Conservation (phyloP, 2,113 vertebrate genomes). For the Elachura formosa region DNA sequence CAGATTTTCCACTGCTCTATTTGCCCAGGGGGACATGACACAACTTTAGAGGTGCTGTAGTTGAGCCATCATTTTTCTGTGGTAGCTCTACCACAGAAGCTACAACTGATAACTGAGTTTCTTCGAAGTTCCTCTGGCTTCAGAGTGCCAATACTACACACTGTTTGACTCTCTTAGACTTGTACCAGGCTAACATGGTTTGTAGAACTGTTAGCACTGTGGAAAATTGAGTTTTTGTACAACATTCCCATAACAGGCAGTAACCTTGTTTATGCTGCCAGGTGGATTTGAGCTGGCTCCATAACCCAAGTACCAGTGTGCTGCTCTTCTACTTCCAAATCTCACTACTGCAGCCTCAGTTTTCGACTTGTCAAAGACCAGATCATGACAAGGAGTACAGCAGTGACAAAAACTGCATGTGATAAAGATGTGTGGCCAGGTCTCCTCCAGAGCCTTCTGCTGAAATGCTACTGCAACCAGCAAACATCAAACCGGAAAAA, state of each 20-base stretch:
- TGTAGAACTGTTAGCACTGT: neutral
- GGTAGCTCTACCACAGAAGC: neutral
- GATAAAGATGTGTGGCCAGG: neutral
- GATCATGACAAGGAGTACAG: neutral
- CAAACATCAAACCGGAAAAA: neutral
- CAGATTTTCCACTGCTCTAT: neutral
- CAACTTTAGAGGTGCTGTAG: neutral
- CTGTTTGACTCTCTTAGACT: neutral
- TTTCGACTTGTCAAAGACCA: neutral
- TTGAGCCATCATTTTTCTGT: neutral
- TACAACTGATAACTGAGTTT: neutral
- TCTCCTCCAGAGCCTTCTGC: neutral
- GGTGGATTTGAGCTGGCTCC: neutral
- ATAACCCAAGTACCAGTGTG: rapidly evolving
- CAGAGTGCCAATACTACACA: neutral
- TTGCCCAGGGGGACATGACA: neutral
- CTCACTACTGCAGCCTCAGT: neutral
- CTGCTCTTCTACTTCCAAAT: neutral
- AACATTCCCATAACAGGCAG: neutral
- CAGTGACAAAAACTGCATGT: neutral
- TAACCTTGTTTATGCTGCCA: neutral
- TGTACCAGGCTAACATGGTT: neutral
- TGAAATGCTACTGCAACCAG: neutral
- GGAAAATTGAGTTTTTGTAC: neutral
- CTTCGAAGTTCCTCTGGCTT: neutral